Base-by-base conservation (phyloP, 2,888 invertebrate genomes). In the Ophonus ardosiacus region DNA sequence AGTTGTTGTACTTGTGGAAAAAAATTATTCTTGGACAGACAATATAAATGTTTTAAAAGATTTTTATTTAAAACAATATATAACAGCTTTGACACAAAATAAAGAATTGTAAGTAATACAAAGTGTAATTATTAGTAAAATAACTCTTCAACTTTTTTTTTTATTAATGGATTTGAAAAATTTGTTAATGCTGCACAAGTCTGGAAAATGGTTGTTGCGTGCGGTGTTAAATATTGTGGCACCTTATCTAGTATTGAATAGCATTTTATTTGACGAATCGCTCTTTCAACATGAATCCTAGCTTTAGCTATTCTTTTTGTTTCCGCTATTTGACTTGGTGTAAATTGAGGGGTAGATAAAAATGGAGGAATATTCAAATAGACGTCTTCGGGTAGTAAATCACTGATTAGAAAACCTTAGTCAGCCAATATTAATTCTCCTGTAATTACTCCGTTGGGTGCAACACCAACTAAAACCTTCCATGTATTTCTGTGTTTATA, bases 381-480 rank as follows among this genome's bases (percentile, higher is more conserved):
- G 7, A 87, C 88, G 31, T 87, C 88, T 10, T n/a, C 59, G 8
- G 88, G 88, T 15, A 88, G 59, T 6, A 88, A 40, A 63, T 88
- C 88, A 57, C 31, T 83, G 24, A 88, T 87, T 40, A 88, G 81
- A 85, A 88, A 88, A 6, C 87, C 88, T 65, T 88, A 88, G 79
- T 88, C 88, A 6, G 88, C 87, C 10, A 88, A 81, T 18, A 88
- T 86, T 21, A 88, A 78, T 79, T 88, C 88, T 7, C 88, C 87
- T 24, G 57, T 15, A 15, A n/a, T 7, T 6, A 57, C 57, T 6
- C 57, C 57, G n/a, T 57, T 57, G n/a, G 57, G 57, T n/a, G 57
- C 17, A 57, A 57, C 57, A 7, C 17, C 57, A 15, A 15, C n/a
- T 17, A 57, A 15, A 13, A 0, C n/a, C 57, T 57, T 15, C 7